phyloP scores from a whole-genome alignment of 2,113 vertebrate species.

The Calyptommatus sinebrachiatus region DNA sequence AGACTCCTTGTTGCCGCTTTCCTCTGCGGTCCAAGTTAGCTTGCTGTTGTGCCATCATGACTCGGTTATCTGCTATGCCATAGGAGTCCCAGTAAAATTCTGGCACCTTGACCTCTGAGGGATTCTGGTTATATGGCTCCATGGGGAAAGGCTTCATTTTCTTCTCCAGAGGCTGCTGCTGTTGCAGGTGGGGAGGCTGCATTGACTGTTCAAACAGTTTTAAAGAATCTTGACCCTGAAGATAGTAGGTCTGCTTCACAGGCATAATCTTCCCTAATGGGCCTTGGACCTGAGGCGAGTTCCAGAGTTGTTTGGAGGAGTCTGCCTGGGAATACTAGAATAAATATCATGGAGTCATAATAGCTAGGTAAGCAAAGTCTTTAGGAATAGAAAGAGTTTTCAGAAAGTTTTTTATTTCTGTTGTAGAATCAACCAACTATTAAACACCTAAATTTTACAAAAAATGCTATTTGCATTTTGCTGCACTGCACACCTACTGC shows the following conservation, averaged over 20 bases:
- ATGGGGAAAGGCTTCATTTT: constrained; percentile 90
- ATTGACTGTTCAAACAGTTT: constrained; percentile 89
- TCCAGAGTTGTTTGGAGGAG: constrained; percentile 90
- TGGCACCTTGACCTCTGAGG: constrained; percentile 86
- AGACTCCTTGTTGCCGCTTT: constrained; percentile 81
- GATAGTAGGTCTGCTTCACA: constrained; percentile 86
- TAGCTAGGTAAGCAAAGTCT: neutral
- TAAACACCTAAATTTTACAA: neutral
- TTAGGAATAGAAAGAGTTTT: neutral
- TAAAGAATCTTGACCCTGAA: constrained; percentile 85
- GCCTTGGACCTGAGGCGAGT: constrained; percentile 83
- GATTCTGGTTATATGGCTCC: constrained; percentile 82
- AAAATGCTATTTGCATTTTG: neutral
- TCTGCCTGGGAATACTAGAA: constrained; percentile 87
- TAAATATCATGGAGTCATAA: constrained; percentile 15
- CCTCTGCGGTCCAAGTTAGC: constrained; percentile 76
- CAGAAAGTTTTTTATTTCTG: neutral
- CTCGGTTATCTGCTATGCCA: constrained; percentile 78
- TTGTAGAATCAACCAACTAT: neutral
- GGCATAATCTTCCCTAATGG: constrained; percentile 88
- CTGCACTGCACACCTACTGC: neutral
- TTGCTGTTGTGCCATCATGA: constrained; percentile 77
- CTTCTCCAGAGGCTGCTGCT: constrained; percentile 89
- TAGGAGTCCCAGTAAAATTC: constrained; percentile 95
- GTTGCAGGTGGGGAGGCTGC: constrained; percentile 73